Conservation (phyloP, 2,797 vertebrate species). For the Siniperca scherzeri region DNA sequence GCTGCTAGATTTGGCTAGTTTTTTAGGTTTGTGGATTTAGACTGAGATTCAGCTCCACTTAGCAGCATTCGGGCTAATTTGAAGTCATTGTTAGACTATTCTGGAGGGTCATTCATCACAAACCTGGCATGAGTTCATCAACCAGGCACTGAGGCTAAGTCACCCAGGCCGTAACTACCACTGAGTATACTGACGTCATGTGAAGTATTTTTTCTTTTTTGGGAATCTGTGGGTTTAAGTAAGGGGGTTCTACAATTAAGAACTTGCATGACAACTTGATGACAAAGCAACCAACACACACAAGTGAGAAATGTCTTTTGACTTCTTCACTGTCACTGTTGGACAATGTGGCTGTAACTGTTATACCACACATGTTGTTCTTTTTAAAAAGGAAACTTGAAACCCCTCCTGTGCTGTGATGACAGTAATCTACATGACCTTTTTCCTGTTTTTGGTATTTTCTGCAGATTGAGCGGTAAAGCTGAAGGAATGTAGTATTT, state of each 20-base stretch:
- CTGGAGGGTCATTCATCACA: neutral
- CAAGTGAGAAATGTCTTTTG: neutral
- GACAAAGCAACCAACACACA: neutral
- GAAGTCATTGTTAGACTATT: neutral
- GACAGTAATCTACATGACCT: slow-evolving; percentile 6
- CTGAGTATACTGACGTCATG: neutral
- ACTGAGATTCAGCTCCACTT: neutral
- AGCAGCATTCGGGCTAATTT: neutral
- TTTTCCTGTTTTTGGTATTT: slow-evolving; percentile 17
- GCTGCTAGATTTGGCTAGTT: no score
- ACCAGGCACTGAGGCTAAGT: no score
- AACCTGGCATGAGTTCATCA: neutral
- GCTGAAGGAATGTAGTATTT: slow-evolving; percentile 31
- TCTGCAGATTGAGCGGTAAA: neutral
- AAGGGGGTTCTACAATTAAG: no score
- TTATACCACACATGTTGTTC: slow-evolving; percentile 18
- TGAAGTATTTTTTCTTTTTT: neutral
- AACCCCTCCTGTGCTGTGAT: slow-evolving; percentile 2
- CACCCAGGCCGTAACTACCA: neutral
- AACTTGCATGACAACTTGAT: neutral
- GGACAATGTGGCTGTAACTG: slow-evolving; percentile 30
- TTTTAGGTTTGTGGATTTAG: neutral
- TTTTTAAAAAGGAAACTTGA: slow-evolving; percentile 28
- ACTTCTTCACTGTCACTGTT: slow-evolving; percentile 26
- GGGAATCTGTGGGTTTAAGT: neutral